Evolutionary conservation across 2,113 vertebrate species (phyloP), one percentile per base, ranked within the genome.

Genomic region (Nannobrachium achirus): DNA sequence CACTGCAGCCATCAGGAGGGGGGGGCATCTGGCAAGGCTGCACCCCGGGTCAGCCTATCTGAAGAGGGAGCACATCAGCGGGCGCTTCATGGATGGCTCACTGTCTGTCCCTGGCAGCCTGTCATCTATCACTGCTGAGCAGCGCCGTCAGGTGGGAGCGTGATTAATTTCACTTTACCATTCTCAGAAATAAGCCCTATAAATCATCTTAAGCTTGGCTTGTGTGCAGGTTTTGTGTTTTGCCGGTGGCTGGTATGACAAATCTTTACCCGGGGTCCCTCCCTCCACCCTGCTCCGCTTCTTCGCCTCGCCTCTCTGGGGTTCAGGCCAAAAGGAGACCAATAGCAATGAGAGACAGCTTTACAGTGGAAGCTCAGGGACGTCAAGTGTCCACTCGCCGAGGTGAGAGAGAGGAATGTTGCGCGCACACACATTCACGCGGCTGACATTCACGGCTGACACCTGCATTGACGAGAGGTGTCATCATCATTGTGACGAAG

Each of bases 141-240:
- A 90, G 86, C 60, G 40, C 78, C 87, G 88, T 92, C 93, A 94
- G 92, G 89, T 91, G 90, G 85, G 91, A 90, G 78, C 75, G 77
- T 93, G 92, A 94, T 93, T 92, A 92, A 94, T 94, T 92, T 92
- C 81, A 86, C 91, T 92, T 93, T 91, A 93, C 91, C 90, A 92
- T 91, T 91, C 92, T 92, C 88, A 92, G 92, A 93, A 94, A 93
- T 93, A 94, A 93, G 92, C 79, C 78, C 91, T 89, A 94, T 94
- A 94, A 94, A 93, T 94, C 93, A 93, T 91, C 74, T 80, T 79
- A 86, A 88, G 83, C 90, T 83, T 59, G 46, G 83, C 51, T 67
- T 75, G 75, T 73, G 88, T 63, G 77, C 69, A 69, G 74, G 67
- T 82, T 90, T 86, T 88, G 25, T 58, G 72, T 81, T n/a, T n/a